Evolutionary conservation across 2,888 invertebrate genomes (phyloP), one percentile per base, ranked within the genome.

Genomic region (Auanema freiburgensis): DNA sequence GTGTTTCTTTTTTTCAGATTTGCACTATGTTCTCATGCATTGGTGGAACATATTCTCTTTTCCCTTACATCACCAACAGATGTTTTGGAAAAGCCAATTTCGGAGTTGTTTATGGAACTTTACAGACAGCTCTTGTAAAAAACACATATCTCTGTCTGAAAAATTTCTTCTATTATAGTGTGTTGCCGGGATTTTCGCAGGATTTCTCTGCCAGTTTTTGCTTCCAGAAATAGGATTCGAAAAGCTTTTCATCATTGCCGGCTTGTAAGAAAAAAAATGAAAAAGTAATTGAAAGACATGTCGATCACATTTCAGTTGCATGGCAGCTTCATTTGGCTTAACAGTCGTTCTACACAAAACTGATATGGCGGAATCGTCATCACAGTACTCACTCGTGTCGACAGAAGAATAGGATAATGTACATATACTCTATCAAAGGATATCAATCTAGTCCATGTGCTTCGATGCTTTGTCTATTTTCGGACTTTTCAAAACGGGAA

Each of bases 1-100:
- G n/a, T n/a, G n/a, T n/a, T n/a, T n/a, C 10, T 16, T 11, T 50
- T 14, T 11, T 59, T 41, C 56, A 77, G 80, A 70, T 81, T 3
- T 79, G 79, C 56, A 62, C 64, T 2, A 79, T 81, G 66, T 81
- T 79, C 63, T 63, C 65, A 18, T 72, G 77, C 52, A 71, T 80
- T 51, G 81, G 81, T 14, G 80, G 79, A n/a, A 79, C 78, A 2
- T 81, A 75, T 65, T 72, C 77, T 1, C 69, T 81, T 16, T 70
- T 81, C 33, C 81, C 81, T 1, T 79, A 71, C 59, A 79, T 78
- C 8, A 72, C 76, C 1, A 76, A 80, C 54, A 70, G 69, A 49
- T 73, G 74, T 46, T 81, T 81, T 63, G 79, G 81, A 16, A 67
- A 69, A n/a, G 64, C 72, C 14, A 78, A 81, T 57, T 81, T 81